Conservation (phyloP, 2,113 vertebrate species). For the Phylloscopus trochilus region DNA sequence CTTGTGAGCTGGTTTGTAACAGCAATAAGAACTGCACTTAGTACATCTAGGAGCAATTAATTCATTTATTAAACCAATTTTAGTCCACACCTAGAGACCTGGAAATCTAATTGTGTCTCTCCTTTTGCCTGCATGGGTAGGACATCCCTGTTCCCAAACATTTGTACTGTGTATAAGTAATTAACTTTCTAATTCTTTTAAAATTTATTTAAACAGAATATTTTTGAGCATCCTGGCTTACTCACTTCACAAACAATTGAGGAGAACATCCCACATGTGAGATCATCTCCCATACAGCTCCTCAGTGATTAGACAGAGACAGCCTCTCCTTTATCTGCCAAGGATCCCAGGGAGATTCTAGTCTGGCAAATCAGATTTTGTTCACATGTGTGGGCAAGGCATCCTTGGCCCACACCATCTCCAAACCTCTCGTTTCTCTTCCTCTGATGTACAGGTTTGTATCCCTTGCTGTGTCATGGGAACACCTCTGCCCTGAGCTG, state of each 20-base stretch:
- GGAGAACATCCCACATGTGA: not conserved
- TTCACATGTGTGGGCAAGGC: rapidly evolving
- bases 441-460: not conserved
- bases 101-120: not conserved
- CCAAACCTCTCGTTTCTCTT: not conserved
- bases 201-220: not conserved
- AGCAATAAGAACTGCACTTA: not conserved
- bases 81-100: not conserved
- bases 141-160: slow-evolving; percentile 6
- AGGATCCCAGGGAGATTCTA: not conserved
- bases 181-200: not conserved
- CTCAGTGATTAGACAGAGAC: not conserved
- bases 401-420: not conserved
- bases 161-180: not conserved
- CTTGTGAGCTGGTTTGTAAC: not conserved
- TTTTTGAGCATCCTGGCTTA: not conserved
- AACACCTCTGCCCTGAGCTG: not conserved
- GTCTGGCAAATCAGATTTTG: not conserved
- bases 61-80: not conserved
- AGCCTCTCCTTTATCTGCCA: not conserved
- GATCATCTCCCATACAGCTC: not conserved
- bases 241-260: slow-evolving; percentile 11
- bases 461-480: not conserved
- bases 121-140: not conserved
- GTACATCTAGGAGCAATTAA: not conserved